phyloP scores from a whole-genome alignment of 1,140 invertebrate genomes.

The Philotrypesis tridentata region DNA sequence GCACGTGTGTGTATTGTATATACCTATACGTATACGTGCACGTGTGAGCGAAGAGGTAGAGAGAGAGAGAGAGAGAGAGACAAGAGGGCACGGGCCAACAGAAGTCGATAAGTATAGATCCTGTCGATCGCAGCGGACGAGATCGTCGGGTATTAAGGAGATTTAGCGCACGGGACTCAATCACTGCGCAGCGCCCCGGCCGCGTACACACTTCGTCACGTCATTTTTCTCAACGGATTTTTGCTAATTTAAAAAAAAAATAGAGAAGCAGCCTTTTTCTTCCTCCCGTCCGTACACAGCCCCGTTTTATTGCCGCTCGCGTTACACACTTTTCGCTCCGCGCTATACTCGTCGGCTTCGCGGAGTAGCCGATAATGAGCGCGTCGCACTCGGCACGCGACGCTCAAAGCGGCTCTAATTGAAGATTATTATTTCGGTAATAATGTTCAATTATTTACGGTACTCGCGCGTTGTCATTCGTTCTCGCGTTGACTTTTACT shows the following conservation, averaged over 20 bases:
- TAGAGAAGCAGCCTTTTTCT: constrained; percentile 8
- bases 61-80: constrained; percentile 7
- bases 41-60: neutral
- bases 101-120: constrained; percentile 69
- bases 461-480: too few relatives aligned
- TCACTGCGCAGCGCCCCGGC: constrained; percentile 45
- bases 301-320: too few relatives aligned
- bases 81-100: constrained; percentile 46
- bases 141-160: constrained; percentile 59
- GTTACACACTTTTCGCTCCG: too few relatives aligned
- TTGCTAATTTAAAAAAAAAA: constrained; percentile 48
- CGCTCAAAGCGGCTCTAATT: neutral
- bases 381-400: neutral
- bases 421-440: neutral
- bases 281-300: neutral
- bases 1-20: neutral
- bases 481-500: too few relatives aligned
- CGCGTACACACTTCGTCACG: constrained; percentile 60
- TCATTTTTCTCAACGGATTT: constrained; percentile 59
- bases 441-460: neutral
- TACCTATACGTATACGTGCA: too few relatives aligned
- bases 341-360: neutral
- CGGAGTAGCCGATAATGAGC: too few relatives aligned
- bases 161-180: constrained; percentile 56
- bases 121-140: constrained; percentile 58